Conservation (phyloP, 2,113 vertebrate genomes). For the Tachysurus vachellii region DNA sequence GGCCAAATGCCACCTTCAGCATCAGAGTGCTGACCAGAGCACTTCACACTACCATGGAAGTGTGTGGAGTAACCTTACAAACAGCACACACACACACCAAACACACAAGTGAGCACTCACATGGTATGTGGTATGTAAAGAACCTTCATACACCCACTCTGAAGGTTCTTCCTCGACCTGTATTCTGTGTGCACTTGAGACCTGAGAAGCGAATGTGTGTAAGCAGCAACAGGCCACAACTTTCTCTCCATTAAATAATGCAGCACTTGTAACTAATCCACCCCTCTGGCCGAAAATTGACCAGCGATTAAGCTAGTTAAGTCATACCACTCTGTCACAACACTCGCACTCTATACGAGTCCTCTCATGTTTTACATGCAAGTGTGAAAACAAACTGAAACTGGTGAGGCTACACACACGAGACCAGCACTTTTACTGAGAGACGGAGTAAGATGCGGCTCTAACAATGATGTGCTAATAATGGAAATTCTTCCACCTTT, state of each 20-base stretch:
- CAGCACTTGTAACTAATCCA: conserved; percentile 20
- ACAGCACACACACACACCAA: background rate
- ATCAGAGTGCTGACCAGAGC: background rate
- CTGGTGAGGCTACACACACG: background rate
- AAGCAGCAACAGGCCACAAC: conserved; percentile 13
- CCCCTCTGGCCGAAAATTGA: conserved; percentile 13
- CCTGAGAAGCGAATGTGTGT: background rate
- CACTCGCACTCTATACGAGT: background rate
- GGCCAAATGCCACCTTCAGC: conserved; percentile 1
- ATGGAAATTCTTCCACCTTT: background rate
- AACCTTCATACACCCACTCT: background rate
- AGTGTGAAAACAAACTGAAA: background rate
- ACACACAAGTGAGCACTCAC: background rate
- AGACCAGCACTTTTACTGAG: background rate
- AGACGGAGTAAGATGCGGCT: background rate
- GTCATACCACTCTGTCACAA: background rate
- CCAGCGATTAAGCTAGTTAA: conserved; percentile 30
- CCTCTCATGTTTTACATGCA: conserved; percentile 24
- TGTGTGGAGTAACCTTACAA: background rate
- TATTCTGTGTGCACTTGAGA: background rate
- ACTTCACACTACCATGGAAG: background rate
- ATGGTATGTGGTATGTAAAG: background rate
- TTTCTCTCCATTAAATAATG: conserved; percentile 46
- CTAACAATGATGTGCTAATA: background rate
- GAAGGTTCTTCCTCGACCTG: background rate